Base-by-base conservation (phyloP, 1,140 invertebrate species). In the Scaptodrosophila lebanonensis region DNA sequence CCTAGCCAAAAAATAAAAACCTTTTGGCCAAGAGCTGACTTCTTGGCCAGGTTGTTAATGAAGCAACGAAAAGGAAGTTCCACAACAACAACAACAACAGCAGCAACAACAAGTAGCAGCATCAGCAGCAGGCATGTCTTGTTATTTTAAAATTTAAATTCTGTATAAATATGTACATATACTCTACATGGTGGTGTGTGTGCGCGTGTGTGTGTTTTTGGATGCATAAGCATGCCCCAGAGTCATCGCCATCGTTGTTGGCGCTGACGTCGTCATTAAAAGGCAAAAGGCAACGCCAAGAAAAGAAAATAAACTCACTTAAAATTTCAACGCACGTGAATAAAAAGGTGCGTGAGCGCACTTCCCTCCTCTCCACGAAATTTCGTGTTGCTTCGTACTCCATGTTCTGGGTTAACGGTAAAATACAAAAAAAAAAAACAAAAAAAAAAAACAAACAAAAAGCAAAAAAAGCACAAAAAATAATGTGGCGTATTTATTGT, bases 61-160 rank as follows among this genome's bases (percentile, higher is more conserved):
- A 77, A 77, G 72, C 67, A 79, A 66, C 67, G 61, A 47, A 53
- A 20, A 30, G 30, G 29, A 47, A 64, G 40, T 48, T 36, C 5
- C 15, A 33, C 8, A 38, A 9, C 12, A 49, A 52, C 36, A 8
- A 44, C 16, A 53, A 39, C 12, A 22, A 42, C 27, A 16, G 18
- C 15, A n/a, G 40, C 32, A 36, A 40, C 11, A 6, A 11, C 30
- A 15, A 13, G 35, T 11, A 15, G 8, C n/a, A 13, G 33, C 13
- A 52, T 45, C 49, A 27, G 56, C 49, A 17, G 49, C 11, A 44
- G 27, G 18, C 50, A 53, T 71, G 48, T 63, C 47, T 71, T 79
- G 75, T 79, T 79, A 70, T 79, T 79, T 79, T 79, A 79, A 79
- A 79, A 79, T 79, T 82, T 79, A 79, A 82, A 79, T 79, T 79